Base-by-base conservation (phyloP, 2,113 vertebrate species). In the Zingel zingel region DNA sequence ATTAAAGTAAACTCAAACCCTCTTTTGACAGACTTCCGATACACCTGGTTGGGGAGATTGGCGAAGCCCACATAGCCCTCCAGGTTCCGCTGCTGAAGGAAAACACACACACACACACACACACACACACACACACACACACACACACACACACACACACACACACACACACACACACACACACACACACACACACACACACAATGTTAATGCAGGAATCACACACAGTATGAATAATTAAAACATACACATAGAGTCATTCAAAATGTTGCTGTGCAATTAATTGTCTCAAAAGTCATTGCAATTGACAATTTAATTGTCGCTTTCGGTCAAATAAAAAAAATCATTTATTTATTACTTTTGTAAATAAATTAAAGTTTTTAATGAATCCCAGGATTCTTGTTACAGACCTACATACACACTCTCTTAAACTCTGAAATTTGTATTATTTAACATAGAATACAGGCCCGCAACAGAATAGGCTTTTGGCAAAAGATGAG, bases 1-100 rank as follows among this genome's bases (percentile, higher is more conserved):
- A 96, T 96, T 72, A 96, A 90, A 0, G 95, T 96, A 43, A 96
- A 96, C 80, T 96, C 96, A 1, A 96, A 96, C 13, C 96, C 95
- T 77, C 95, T 91, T 92, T 96, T 96, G 50, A 96, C 95, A 0
- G 94, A 96, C 85, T 96, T 96, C 87, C 96, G 91, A 84, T 96
- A 96, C 59, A 96, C 95, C 89, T 96, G 95, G 92, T 95, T 96
- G 82, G 95, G 95, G 19, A 96, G 95, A 74, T 96, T 95, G 63
- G 95, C 95, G 3, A 96, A 96, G 75, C 95, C 95, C 69, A 96
- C 95, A 53, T 95, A 96, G 83, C 95, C 95, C 86, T 96, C 95
- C 86, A 95, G 90, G 90, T 95, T 96, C 88, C 94, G 93, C 94
- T 96, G 95, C 95, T 95, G 93, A 54, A 76, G 69, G 50, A 75